Conservation (phyloP, 2,888 invertebrate genomes). For the Euphydryas editha region DNA sequence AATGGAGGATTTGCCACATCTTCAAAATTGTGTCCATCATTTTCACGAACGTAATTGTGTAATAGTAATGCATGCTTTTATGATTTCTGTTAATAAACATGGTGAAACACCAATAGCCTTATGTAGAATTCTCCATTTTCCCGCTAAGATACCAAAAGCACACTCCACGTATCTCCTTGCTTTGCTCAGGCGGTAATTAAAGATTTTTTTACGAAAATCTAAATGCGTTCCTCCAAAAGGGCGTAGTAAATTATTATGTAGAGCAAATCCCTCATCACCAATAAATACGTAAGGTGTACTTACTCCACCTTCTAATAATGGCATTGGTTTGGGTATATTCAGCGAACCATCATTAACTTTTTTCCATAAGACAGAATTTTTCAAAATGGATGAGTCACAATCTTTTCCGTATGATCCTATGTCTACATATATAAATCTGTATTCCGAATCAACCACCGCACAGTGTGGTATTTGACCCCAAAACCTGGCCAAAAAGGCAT, state of each 20-base stretch:
- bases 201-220: conserved; percentile 36
- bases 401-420: conserved; percentile 38
- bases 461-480: too few relatives aligned
- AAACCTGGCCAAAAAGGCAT: too few relatives aligned
- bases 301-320: conserved; percentile 37
- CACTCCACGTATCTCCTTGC: conserved; percentile 44
- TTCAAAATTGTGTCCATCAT: neutral
- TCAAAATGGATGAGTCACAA: conserved; percentile 42
- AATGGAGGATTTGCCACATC: neutral
- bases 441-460: neutral
- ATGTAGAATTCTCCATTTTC: conserved; percentile 12
- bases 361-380: conserved; percentile 44
- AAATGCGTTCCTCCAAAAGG: conserved; percentile 41
- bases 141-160: conserved; percentile 44
- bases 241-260: conserved; percentile 29
- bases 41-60: neutral
- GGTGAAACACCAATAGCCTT: neutral
- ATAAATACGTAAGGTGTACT: conserved; percentile 44
- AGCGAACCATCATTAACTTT: conserved; percentile 35
- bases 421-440: neutral
- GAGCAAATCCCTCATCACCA: conserved; percentile 23
- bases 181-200: conserved; percentile 44
- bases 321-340: conserved; percentile 38
- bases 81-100: neutral
- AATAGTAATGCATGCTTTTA: neutral